Conservation (phyloP, 2,888 invertebrate genomes). For the Aleiodes alternator region DNA sequence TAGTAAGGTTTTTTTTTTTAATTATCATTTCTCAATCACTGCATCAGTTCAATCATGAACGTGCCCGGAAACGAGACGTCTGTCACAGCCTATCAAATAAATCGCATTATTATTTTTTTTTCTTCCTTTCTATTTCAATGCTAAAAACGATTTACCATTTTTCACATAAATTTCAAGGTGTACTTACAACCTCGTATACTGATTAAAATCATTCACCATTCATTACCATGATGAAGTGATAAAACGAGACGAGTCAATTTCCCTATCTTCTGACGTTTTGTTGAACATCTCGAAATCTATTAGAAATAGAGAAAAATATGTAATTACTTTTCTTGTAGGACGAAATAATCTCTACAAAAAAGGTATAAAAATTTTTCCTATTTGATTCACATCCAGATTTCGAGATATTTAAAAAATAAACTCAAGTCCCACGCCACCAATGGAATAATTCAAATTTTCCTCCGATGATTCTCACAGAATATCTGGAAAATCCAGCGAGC, state of each 20-base stretch:
- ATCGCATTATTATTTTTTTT: slow-evolving; percentile 43
- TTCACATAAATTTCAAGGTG: slow-evolving; percentile 21
- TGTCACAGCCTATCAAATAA: slow-evolving; percentile 70
- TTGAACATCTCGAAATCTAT: too few species aligned
- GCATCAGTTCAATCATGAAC: slow-evolving; percentile 39
- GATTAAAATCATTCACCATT: slow-evolving; percentile 43
- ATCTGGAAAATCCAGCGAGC: too few species aligned
- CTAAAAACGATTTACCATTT: slow-evolving; percentile 9
- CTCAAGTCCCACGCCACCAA: too few species aligned
- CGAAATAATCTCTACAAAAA: too few species aligned
- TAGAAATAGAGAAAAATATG: too few species aligned
- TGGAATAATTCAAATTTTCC: too few species aligned
- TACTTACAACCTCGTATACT: slow-evolving; percentile 65
- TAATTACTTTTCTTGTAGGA: too few species aligned
- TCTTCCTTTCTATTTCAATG: slow-evolving; percentile 1
- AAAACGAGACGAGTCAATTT: not conserved
- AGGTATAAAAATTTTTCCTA: too few species aligned
- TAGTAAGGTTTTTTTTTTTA: not conserved
- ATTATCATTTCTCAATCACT: slow-evolving; percentile 9
- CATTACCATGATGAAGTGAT: not conserved
- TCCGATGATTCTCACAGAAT: too few species aligned
- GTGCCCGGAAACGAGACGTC: slow-evolving; percentile 62
- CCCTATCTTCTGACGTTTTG: not conserved
- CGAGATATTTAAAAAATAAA: too few species aligned
- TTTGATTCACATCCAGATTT: too few species aligned